Evolutionary conservation across 2,113 vertebrate species (phyloP).

Genomic region (Tringa solitaria): DNA sequence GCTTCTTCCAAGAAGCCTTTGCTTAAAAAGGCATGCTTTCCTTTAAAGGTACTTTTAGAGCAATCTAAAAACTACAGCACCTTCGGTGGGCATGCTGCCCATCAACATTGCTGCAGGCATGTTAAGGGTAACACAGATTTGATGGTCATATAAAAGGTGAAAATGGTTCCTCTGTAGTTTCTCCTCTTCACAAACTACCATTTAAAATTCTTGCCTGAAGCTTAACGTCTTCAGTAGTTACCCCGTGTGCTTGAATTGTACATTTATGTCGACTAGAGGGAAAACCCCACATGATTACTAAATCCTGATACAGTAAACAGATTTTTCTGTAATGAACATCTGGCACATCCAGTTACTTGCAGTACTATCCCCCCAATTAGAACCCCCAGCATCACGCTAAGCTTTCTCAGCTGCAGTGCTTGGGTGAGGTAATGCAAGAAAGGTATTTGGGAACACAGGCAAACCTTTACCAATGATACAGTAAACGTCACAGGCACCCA

Average conservation of each 20-base stretch:
- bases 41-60: not conserved
- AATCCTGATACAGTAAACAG: not conserved
- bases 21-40: not conserved
- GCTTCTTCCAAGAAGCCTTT: not conserved
- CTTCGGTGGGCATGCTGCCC: not conserved
- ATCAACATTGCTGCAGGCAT: not conserved
- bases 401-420: not conserved
- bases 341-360: not conserved
- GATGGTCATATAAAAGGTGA: slow-evolving; percentile 24
- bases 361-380: not conserved
- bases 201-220: slow-evolving; percentile 16
- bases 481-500: not conserved
- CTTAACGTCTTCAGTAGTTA: not conserved
- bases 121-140: not conserved
- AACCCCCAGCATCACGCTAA: not conserved
- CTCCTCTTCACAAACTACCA: not conserved
- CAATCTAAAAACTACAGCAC: not conserved
- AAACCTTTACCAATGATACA: not conserved
- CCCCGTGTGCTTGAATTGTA: not conserved
- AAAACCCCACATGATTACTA: not conserved
- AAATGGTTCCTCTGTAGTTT: not conserved
- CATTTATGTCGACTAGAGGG: not conserved
- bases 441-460: not conserved
- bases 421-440: not conserved
- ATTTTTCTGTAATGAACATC: not conserved